Percentiles rank a stretch among this genome's conserved stretches.
Evolutionary conservation across 2,888 invertebrate species (phyloP).

Genomic region (Nephrocerus scutellatus): DNA sequence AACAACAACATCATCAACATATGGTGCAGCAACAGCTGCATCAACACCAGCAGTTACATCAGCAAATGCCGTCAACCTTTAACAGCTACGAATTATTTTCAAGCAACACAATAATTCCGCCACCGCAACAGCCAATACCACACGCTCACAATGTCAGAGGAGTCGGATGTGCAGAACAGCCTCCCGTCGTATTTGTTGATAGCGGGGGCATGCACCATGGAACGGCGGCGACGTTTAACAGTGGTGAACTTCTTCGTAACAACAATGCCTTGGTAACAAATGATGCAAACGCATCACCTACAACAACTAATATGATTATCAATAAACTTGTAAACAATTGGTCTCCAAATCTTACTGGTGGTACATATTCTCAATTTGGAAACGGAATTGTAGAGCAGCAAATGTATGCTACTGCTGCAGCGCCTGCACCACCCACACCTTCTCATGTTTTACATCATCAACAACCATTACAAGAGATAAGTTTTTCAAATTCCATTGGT

Average conservation of each 20-base stretch:
- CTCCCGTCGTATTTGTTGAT: too few relatives aligned
- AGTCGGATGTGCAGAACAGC: too few relatives aligned
- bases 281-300: constrained; percentile 17
- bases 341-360: constrained; percentile 43
- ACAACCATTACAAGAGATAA: not conserved
- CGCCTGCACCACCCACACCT: constrained; percentile 10
- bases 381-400: too few relatives aligned
- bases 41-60: constrained; percentile 15
- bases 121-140: constrained; percentile 26
- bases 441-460: too few relatives aligned
- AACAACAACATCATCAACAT: constrained; percentile 13
- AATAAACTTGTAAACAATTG: constrained; percentile 44
- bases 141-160: constrained; percentile 16
- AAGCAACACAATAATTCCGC: constrained; percentile 37
- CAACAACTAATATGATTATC: constrained; percentile 39
- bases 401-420: constrained; percentile 20
- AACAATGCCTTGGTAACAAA: constrained; percentile 4
- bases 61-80: constrained; percentile 27
- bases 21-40: constrained; percentile 7
- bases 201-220: constrained; percentile 15
- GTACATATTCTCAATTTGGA: constrained; percentile 40
- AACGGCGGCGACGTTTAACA: constrained; percentile 6
- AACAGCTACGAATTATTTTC: constrained; percentile 46
- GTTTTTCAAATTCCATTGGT: too few relatives aligned
- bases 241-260: not conserved